phyloP scores from a whole-genome alignment of 1,140 invertebrate genomes.

The Zaprionus gabonicus region DNA sequence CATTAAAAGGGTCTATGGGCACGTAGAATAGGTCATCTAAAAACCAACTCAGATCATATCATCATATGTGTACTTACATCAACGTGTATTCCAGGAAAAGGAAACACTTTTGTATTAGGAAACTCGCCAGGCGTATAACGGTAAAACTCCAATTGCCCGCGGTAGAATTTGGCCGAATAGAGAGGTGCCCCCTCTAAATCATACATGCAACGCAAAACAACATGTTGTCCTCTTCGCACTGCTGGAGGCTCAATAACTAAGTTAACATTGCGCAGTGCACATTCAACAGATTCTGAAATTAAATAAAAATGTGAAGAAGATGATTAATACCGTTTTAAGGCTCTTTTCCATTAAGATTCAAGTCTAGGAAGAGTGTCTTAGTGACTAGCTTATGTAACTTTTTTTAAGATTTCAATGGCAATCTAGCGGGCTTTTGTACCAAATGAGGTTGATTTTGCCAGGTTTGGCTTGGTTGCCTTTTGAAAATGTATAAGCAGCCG shows the following conservation, averaged over 20 bases:
- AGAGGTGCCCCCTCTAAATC: slow-evolving; percentile 90
- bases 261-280: slow-evolving; percentile 85
- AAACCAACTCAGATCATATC: too few relatives aligned
- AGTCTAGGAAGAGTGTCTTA: too few relatives aligned
- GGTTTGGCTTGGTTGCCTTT: slow-evolving; percentile 44
- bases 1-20: too few relatives aligned
- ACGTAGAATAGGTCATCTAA: too few relatives aligned
- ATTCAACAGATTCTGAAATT: slow-evolving; percentile 70
- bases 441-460: too few relatives aligned
- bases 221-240: slow-evolving; percentile 88
- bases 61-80: slow-evolving; percentile 86
- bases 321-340: too few relatives aligned
- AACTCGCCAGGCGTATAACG: slow-evolving; percentile 89
- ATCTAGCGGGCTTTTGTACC: too few relatives aligned
- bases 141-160: slow-evolving; percentile 91
- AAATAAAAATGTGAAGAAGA: neutral
- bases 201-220: slow-evolving; percentile 89
- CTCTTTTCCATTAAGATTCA: too few relatives aligned
- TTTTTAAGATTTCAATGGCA: too few relatives aligned
- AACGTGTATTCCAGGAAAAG: slow-evolving; percentile 89
- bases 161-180: slow-evolving; percentile 92
- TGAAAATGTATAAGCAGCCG: slow-evolving; percentile 28
- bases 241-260: slow-evolving; percentile 86
- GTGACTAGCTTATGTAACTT: too few relatives aligned
- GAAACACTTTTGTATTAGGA: slow-evolving; percentile 89